Percentiles rank a stretch among this genome's conserved stretches.
Conservation (phyloP, 1,140 invertebrate species). For the Drosophila busckii region DNA sequence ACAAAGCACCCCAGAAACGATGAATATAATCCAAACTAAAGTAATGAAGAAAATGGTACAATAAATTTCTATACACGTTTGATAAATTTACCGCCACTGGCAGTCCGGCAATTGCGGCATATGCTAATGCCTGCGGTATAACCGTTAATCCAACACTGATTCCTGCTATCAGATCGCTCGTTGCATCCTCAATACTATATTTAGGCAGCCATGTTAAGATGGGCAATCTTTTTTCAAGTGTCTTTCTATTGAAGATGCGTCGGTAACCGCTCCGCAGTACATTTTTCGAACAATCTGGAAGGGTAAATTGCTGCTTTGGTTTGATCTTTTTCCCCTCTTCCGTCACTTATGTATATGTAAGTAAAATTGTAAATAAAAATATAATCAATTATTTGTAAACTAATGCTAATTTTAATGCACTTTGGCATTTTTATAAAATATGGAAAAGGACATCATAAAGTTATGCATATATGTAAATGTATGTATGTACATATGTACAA, state of each 20-base stretch:
- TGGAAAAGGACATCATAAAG: too few relatives aligned
- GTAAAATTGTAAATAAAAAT: background rate
- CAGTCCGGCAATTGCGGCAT: slow-evolving; percentile 90
- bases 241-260: slow-evolving; percentile 82
- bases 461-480: too few relatives aligned
- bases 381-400: background rate
- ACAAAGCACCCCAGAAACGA: slow-evolving; percentile 94
- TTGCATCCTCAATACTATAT: slow-evolving; percentile 84
- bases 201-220: slow-evolving; percentile 86
- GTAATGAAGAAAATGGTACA: background rate
- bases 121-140: slow-evolving; percentile 90
- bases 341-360: slow-evolving; percentile 59
- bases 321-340: slow-evolving; percentile 63
- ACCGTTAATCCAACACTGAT: slow-evolving; percentile 92
- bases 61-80: background rate
- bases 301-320: slow-evolving; percentile 23
- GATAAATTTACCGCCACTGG: slow-evolving; percentile 80
- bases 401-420: too few relatives aligned
- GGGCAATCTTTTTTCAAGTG: slow-evolving; percentile 85
- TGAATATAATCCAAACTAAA: slow-evolving; percentile 91
- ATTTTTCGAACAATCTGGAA: slow-evolving; percentile 30
- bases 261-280: slow-evolving; percentile 39
- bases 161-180: slow-evolving; percentile 91
- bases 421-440: too few relatives aligned
- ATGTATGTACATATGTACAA: too few relatives aligned